Evolutionary conservation across 1,140 invertebrate species (phyloP).

Genomic region (Apolygus lucorum): DNA sequence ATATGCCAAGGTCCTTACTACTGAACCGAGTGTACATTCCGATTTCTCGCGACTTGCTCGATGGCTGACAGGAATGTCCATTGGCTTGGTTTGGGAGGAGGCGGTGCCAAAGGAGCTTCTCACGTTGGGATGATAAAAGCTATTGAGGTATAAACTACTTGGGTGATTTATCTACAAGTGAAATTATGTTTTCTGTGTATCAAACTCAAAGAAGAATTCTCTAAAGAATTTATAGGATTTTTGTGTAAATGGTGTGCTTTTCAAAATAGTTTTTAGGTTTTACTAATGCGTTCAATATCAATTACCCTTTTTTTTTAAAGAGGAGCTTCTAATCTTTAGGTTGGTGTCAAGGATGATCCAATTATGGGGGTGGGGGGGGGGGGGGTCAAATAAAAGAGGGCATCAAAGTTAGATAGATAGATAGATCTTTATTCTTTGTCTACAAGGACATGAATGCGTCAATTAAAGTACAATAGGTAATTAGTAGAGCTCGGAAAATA

Average conservation of each 20-base stretch:
- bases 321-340: no score
- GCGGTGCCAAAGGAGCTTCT: conserved; percentile 88
- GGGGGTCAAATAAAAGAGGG: no score
- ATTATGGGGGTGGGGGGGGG: no score
- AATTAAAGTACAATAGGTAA: no score
- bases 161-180: no score
- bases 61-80: conserved; percentile 91
- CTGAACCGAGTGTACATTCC: conserved; percentile 80
- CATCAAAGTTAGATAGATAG: no score
- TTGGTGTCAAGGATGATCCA: no score
- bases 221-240: not conserved
- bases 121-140: conserved; percentile 94
- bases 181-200: no score
- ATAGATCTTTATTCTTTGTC: no score
- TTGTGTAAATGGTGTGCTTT: not conserved
- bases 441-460: no score
- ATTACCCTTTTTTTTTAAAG: not conserved
- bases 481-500: no score
- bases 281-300: not conserved
- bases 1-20: conserved; percentile 79
- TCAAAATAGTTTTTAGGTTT: not conserved
- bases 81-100: conserved; percentile 92
- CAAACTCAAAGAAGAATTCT: no score
- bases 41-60: conserved; percentile 94
- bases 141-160: conserved; percentile 52